Percentiles rank a stretch among this genome's conserved stretches.
These are phyloP conservation scores for Probaryconus sp. DNA, from an alignment of 1,140 invertebrate species.

Conservation along the genomic window DNA sequence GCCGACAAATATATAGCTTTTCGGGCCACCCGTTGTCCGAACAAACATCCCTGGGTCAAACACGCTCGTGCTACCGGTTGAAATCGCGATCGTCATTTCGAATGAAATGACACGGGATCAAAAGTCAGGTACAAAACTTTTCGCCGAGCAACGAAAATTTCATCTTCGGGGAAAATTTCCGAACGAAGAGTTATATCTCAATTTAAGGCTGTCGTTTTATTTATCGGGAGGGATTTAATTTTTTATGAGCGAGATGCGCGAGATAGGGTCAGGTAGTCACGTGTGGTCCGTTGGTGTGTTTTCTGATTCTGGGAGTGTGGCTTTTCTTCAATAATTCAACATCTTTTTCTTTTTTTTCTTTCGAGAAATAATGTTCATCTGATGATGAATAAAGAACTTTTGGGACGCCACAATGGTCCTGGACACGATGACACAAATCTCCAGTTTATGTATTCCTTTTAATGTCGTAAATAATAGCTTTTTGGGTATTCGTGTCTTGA, in stretches of 20 bases:
- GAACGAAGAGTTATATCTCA: conserved; percentile 73
- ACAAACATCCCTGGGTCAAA: conserved; percentile 58
- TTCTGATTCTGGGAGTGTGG: too few relatives aligned
- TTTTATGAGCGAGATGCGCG: conserved; percentile 75
- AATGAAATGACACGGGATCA: conserved; percentile 16
- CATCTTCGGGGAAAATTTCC: conserved; percentile 60
- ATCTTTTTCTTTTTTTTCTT: too few relatives aligned
- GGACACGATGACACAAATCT: too few relatives aligned
- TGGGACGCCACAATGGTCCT: too few relatives aligned
- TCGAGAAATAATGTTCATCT: not conserved
- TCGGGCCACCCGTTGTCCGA: conserved; percentile 62
- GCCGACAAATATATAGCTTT: conserved; percentile 59
- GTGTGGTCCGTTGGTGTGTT: conserved; percentile 65
- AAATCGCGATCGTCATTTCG: conserved; percentile 39
- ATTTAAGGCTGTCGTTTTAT: conserved; percentile 77
- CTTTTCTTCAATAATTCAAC: too few relatives aligned
- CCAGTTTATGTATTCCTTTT: too few relatives aligned
- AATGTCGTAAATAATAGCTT: too few relatives aligned
- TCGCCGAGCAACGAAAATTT: too few relatives aligned
- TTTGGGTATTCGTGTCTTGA: too few relatives aligned
- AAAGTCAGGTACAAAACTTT: too few relatives aligned
- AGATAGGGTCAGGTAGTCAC: conserved; percentile 68
- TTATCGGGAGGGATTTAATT: conserved; percentile 77
- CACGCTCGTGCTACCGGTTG: conserved; percentile 51
- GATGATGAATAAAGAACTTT: too few relatives aligned